Conservation (phyloP, 2,797 vertebrate species). For the Oreochromis mossambicus region DNA sequence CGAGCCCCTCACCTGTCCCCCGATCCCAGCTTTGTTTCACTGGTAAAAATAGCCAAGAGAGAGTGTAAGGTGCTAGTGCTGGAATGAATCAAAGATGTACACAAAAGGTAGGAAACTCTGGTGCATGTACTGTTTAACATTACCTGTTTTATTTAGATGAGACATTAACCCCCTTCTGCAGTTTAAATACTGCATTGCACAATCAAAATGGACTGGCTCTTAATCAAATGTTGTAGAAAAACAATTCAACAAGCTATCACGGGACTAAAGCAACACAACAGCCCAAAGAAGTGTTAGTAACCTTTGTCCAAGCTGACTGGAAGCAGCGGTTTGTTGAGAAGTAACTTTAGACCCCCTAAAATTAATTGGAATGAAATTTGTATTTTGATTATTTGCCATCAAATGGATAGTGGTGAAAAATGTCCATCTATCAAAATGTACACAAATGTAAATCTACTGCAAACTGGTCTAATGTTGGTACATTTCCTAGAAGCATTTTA, state of each 20-base stretch:
- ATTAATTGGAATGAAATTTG: not conserved
- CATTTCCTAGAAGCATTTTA: not conserved
- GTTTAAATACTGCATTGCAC: not conserved
- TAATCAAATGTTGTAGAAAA: not conserved
- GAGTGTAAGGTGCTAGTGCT: conserved; percentile 88
- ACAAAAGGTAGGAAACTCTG: conserved; percentile 15
- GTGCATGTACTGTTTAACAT: not conserved
- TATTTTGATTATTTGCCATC: not conserved
- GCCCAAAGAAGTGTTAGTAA: not conserved
- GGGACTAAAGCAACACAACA: rapidly evolving
- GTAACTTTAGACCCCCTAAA: not conserved
- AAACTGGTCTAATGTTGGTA: not conserved
- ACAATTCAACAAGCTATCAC: not conserved
- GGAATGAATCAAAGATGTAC: conserved; percentile 25
- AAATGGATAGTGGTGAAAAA: not conserved
- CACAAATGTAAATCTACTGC: not conserved
- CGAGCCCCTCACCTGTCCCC: conserved; percentile 73
- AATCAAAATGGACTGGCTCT: not conserved
- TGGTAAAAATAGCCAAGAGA: conserved; percentile 89
- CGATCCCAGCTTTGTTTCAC: conserved; percentile 70
- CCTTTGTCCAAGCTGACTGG: not conserved
- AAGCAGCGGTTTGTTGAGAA: not conserved
- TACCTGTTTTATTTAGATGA: rapidly evolving
- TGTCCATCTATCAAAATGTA: not conserved
- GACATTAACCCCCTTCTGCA: not conserved